A percentile compares a stretch with the other conserved stretches of the same genome.
phyloP scores from a whole-genome alignment of 2,888 invertebrate species.

The Catonia carolina region DNA sequence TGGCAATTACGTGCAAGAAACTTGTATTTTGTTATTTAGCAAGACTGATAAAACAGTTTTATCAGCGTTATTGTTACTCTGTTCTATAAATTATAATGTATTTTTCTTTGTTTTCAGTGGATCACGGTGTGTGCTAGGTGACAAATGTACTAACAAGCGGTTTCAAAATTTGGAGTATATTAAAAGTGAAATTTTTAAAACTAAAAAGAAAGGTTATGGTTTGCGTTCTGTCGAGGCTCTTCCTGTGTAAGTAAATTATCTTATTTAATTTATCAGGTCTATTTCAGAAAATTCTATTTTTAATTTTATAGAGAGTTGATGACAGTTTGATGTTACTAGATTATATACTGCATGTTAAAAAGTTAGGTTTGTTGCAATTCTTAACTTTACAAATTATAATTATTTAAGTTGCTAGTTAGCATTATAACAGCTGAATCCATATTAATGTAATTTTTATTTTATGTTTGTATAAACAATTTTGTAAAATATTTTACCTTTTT shows the following conservation, averaged over 20 bases:
- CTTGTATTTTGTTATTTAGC: no score
- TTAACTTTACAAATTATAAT: background rate
- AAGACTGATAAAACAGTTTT: no score
- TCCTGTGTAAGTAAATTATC: conserved; percentile 52
- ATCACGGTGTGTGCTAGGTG: conserved; percentile 78
- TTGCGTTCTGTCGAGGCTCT: conserved; percentile 70
- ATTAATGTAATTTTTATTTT: no score
- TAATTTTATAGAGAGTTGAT: background rate
- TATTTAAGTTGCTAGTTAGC: no score
- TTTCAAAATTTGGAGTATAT: conserved; percentile 86
- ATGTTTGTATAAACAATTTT: no score
- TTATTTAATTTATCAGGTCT: conserved; percentile 1
- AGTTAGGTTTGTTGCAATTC: background rate
- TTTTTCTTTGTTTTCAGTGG: conserved; percentile 82
- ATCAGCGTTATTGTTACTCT: no score
- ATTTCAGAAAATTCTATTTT: no score
- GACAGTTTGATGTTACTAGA: no score
- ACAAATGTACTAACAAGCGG: conserved; percentile 87
- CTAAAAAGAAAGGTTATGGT: conserved; percentile 93
- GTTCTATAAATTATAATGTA: no score
- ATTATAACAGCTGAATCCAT: no score
- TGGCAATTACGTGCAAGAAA: no score
- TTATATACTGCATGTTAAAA: no score
- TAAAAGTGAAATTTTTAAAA: conserved; percentile 77
- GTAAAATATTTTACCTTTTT: background rate